A percentile compares a stretch with the other conserved stretches of the same genome.
phyloP scores from a whole-genome alignment of 64 coral and sea anemone genomes.

The Pachyseris speciosa region DNA sequence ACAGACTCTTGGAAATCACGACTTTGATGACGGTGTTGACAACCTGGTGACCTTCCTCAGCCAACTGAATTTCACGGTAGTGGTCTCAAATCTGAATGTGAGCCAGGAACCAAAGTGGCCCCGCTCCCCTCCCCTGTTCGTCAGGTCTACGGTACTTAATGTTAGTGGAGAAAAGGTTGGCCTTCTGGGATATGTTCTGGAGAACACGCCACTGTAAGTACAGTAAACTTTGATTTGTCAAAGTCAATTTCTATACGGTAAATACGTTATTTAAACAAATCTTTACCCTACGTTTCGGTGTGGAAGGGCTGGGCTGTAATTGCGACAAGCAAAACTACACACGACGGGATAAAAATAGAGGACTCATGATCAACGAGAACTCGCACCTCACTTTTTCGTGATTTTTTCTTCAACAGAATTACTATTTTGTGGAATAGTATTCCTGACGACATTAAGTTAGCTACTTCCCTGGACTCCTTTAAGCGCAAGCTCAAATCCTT shows the following conservation, averaged over 20 bases:
- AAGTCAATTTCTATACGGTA: neutral
- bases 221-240: neutral
- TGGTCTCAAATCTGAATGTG: slow-evolving; percentile 84
- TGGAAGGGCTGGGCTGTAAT: too few relatives aligned
- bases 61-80: slow-evolving; percentile 72
- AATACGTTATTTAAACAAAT: too few relatives aligned
- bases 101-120: slow-evolving; percentile 76
- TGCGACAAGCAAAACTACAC: too few relatives aligned
- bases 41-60: slow-evolving; percentile 76
- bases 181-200: slow-evolving; percentile 77
- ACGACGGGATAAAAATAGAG: too few relatives aligned
- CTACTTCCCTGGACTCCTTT: too few relatives aligned
- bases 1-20: slow-evolving; percentile 97
- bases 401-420: too few relatives aligned
- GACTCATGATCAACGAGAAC: too few relatives aligned
- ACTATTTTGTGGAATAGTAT: too few relatives aligned
- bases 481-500: too few relatives aligned
- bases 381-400: too few relatives aligned
- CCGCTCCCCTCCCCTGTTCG: slow-evolving; percentile 42
- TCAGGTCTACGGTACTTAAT: slow-evolving; percentile 55
- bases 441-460: too few relatives aligned
- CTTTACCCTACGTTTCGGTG: neutral
- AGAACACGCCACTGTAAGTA: slow-evolving; percentile 63
- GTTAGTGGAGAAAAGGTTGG: slow-evolving; percentile 87
- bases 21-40: slow-evolving; percentile 89